A percentile compares a stretch with the other conserved stretches of the same genome.
Conservation (phyloP, 2,888 invertebrate species). For the Oegoconia quadripuncta region DNA sequence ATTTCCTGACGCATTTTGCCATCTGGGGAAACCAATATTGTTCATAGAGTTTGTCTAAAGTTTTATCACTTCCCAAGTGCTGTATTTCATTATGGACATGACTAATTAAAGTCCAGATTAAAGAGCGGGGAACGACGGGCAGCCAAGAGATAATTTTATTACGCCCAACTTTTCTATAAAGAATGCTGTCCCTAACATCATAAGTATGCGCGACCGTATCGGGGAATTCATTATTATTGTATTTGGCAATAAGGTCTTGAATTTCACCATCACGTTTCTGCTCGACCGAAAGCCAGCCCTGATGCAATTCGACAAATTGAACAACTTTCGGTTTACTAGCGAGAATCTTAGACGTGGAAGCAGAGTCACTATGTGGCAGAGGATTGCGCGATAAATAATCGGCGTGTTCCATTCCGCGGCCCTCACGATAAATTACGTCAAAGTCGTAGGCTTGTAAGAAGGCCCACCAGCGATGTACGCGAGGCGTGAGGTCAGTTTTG, state of each 20-base stretch:
- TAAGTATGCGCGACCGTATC: slow-evolving; percentile 1
- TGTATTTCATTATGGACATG: background rate
- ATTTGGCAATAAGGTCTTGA: slow-evolving; percentile 18
- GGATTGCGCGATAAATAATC: slow-evolving; percentile 27
- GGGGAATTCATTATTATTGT: slow-evolving; percentile 4
- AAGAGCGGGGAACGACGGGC: slow-evolving; percentile 13
- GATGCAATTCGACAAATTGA: slow-evolving; percentile 20
- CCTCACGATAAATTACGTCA: slow-evolving; percentile 16
- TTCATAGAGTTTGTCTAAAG: slow-evolving; percentile 17
- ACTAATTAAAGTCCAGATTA: too few species aligned
- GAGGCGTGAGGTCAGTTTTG: slow-evolving; percentile 15
- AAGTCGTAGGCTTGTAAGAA: slow-evolving; percentile 22
- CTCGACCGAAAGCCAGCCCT: slow-evolving; percentile 27
- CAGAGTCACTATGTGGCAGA: background rate
- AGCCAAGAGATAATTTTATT: slow-evolving; percentile 9
- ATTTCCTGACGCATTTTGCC: slow-evolving; percentile 32
- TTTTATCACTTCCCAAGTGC: slow-evolving; percentile 6
- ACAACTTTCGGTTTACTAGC: too few species aligned
- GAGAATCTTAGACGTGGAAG: too few species aligned
- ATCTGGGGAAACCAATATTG: slow-evolving; percentile 35
- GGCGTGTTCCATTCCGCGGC: slow-evolving; percentile 19
- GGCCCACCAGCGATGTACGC: slow-evolving; percentile 20
- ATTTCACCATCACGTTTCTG: slow-evolving; percentile 28
- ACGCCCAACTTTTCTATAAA: slow-evolving; percentile 15
- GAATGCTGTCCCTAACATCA: slow-evolving; percentile 11